Base-by-base conservation (phyloP, 2,113 vertebrate genomes). In the Clinocottus analis region DNA sequence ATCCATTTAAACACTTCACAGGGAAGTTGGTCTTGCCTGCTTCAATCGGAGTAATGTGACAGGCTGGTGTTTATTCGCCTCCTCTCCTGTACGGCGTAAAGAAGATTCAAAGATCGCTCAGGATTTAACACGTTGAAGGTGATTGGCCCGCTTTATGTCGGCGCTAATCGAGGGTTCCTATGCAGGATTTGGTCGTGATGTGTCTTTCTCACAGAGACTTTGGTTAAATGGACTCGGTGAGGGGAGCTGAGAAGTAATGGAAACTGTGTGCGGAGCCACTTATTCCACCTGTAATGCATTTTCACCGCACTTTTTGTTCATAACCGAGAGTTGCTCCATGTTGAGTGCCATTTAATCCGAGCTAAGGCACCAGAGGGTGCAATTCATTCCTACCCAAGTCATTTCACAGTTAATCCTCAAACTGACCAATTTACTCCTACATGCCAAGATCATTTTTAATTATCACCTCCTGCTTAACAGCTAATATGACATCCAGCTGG, bases 401-500 rank as follows among this genome's bases (percentile, higher is more conserved):
- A 90, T 89, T 92, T 91, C 76, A 70, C 68, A 78, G 77, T 85
- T 92, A 93, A 92, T 95, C 90, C 91, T 85, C 88, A 91, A 90
- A 94, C 87, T 83, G 85, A 89, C 90, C 88, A 77, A 85, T 91
- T 91, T 86, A 74, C 76, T 92, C 77, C 71, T 61, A 8, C 49
- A 51, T 51, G 66, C 85, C 79, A 83, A 86, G 89, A 89, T 88
- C 80, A 82, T 86, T 93, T 93, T 93, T 94, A 94, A 95, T 94
- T 91, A 94, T 91, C 84, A 85, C 90, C 84, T 85, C 82, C 82
- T 80, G 84, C 80, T 91, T 86, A 86, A 79, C 82, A 76, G 70
- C 88, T 93, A 91, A 91, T 91, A 85, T 75, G 86, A 83, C 29
- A 45, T 85, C 89, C 87, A 89, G 90, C 91, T 90, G 91, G 60